Evolutionary conservation across 2,797 vertebrate genomes (phyloP), one percentile per base, ranked within the genome.

Genomic region (Falco concolor): DNA sequence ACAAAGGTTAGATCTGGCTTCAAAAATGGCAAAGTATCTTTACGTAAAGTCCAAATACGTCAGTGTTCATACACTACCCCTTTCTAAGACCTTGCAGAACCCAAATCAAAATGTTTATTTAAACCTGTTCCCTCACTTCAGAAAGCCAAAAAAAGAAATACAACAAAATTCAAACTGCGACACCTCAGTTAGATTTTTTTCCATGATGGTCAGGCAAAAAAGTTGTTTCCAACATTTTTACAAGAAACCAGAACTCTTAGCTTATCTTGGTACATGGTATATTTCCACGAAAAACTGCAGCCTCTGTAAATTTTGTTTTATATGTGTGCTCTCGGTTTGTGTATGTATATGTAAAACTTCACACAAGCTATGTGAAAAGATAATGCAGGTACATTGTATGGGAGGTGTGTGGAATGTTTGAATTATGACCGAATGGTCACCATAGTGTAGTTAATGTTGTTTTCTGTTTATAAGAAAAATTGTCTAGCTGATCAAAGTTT

Each of bases 101-200:
- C 52, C 64, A 96, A 97, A 96, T 96, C 80, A 96, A 95, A 97
- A 96, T 96, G 96, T 97, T 98, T 98, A 82, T 73, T 96, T 93
- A 97, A 97, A 97, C 64, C 56, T 95, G 42, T 68, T 95, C 68
- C 74, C 83, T 97, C 81, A 79, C 69, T 97, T 95, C 82, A 97
- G 95, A 96, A 95, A n/a, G 53, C 89, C 94, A 94, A 91, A 96
- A 87, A 96, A 93, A 96, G 93, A 97, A 97, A 95, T 86, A 90
- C 87, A 91, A 97, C 92, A 96, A 92, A 95, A 96, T 92, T 94
- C 68, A 86, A 97, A 95, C 89, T 96, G 95, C 87, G 91, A 84
- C 90, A 94, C 82, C 82, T 95, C 65, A 77, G 75, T 83, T 91
- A 83, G 82, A 83, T 94, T 49, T 84, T 95, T 96, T 97, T 93